Conservation (phyloP, 2,113 vertebrate species). For the Beaufortia kweichowensis region DNA sequence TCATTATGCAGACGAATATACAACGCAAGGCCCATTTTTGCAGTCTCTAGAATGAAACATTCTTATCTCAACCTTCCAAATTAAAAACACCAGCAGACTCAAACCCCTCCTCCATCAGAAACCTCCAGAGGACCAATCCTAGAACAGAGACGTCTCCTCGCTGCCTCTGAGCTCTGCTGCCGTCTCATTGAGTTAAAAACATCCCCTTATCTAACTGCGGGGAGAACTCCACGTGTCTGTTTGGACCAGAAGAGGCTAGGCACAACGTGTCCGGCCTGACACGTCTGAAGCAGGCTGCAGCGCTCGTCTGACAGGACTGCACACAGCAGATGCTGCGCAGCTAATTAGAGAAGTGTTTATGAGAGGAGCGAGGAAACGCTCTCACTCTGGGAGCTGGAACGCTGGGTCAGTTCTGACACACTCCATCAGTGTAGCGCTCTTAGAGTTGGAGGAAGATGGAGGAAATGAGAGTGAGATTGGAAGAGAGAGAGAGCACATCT, state of each 20-base stretch:
- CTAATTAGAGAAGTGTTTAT: constrained; percentile 69
- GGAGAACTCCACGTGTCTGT: constrained; percentile 39
- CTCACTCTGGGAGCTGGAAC: constrained; percentile 68
- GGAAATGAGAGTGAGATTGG: constrained; percentile 17
- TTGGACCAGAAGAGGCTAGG: constrained; percentile 39
- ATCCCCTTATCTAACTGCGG: constrained; percentile 34
- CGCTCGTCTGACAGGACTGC: constrained; percentile 28
- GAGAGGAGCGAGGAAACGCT: constrained; percentile 37
- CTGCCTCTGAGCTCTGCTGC: constrained; percentile 35
- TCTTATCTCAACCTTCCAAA: constrained; percentile 33
- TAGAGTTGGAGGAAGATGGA: constrained; percentile 47
- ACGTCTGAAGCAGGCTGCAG: constrained; percentile 33
- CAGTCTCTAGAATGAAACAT: constrained; percentile 26
- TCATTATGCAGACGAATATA: neutral
- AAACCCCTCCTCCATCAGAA: constrained; percentile 29
- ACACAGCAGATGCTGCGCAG: constrained; percentile 57
- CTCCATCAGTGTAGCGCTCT: constrained; percentile 59
- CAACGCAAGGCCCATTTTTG: constrained; percentile 15
- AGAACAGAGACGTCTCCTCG: constrained; percentile 34
- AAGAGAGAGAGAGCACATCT: constrained; percentile 29
- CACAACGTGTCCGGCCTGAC: constrained; percentile 44
- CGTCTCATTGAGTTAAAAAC: constrained; percentile 36
- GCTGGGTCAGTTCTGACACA: constrained; percentile 72
- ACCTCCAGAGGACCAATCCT: constrained; percentile 24
- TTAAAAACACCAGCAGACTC: constrained; percentile 13